Base-by-base conservation (phyloP, 2,888 invertebrate genomes). In the Campaea margaritaria region DNA sequence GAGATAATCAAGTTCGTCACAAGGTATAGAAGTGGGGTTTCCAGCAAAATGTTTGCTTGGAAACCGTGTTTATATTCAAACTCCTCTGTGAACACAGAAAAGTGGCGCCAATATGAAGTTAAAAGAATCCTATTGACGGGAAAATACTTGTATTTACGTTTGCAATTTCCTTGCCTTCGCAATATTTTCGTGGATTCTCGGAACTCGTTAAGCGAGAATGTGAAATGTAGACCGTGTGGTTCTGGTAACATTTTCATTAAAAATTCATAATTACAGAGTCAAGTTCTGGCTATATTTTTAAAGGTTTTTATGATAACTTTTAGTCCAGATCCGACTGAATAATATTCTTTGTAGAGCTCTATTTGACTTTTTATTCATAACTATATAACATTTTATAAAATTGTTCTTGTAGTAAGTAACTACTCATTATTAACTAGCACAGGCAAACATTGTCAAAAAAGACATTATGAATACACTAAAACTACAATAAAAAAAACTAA, bases 61-160 rank as follows among this genome's bases (percentile, higher is more conserved):
- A 59, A 48, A 12, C 55, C 42, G 43, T 56, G 58, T 66, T 62
- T 69, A 47, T 57, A 66, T 67, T 65, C 55, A 62, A 65, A 59
- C 52, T 60, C 55, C 58, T 62, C 65, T 69, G 69, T 68, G 61
- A 53, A 60, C 59, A 62, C 56, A 45, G 52, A 64, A 64, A 64
- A 53, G 68, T 62, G 58, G 64, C 59, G 62, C 52, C 64, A 53
- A 65, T 65, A 47, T 52, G 50, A 55, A 36, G 55, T 45, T 21
- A 31, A 50, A 57, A 58, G 51, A 58, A 43, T 64, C 47, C 36
- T 64, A 60, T 61, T 64, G 63, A 58, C 57, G 15, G 34, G 49
- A 49, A 64, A 62, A 58, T 58, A 62, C 49, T 63, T 58, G 38
- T 48, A 49, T 58, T 48, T 62, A 61, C 53, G 58, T 51, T 58